Evolutionary conservation across 2,797 vertebrate species (phyloP).

Genomic region (Cynopterus sphinx): DNA sequence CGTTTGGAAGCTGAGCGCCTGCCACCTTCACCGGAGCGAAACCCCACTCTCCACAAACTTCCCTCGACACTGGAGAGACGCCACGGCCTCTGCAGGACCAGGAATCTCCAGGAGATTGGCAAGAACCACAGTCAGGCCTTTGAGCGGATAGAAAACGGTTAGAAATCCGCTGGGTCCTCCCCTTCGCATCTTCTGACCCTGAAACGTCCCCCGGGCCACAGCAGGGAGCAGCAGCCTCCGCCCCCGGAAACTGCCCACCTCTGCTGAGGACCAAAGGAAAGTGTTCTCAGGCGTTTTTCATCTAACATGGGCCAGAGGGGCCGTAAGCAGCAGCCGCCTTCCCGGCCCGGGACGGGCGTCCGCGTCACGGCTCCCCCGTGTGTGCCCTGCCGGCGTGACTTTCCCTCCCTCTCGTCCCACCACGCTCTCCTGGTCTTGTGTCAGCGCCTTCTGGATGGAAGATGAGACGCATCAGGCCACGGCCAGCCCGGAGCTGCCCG

Average conservation of each 20-base stretch:
- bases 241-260: fast-evolving
- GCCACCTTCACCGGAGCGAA: fast-evolving
- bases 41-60: fast-evolving
- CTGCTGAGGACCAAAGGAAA: background rate
- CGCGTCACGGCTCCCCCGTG: background rate
- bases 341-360: background rate
- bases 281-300: background rate
- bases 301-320: background rate
- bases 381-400: fast-evolving
- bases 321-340: background rate
- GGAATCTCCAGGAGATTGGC: background rate
- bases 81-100: background rate
- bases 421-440: background rate
- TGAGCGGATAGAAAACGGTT: fast-evolving
- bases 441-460: background rate
- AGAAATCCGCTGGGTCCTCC: background rate
- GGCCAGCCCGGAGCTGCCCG: background rate
- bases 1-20: background rate
- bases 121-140: background rate
- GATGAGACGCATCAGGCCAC: fast-evolving
- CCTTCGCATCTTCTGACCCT: fast-evolving
- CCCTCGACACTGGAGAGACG: background rate
- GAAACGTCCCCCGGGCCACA: background rate
- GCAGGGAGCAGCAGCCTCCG: background rate
- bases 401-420: background rate